Conservation (phyloP, 2,113 vertebrate genomes). For the Ramphastos sulfuratus region DNA sequence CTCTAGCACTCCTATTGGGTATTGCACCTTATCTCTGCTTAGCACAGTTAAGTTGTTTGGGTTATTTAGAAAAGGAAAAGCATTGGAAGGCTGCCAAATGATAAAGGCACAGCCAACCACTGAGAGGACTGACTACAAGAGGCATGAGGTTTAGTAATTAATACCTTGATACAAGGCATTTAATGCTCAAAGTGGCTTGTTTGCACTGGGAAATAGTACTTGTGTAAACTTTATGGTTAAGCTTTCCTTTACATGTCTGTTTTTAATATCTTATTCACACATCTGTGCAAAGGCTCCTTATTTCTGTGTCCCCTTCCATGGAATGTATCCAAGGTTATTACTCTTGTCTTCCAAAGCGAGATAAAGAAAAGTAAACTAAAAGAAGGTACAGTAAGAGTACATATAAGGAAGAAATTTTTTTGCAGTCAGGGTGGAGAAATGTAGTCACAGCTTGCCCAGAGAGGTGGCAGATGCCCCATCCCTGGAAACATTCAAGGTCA, state of each 20-base stretch:
- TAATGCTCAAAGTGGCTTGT: not conserved
- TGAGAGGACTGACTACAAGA: not conserved
- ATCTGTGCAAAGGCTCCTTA: not conserved
- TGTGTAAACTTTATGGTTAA: not conserved
- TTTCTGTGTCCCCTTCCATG: not conserved
- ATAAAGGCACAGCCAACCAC: not conserved
- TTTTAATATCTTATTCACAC: not conserved
- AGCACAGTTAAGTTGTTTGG: constrained; percentile 14
- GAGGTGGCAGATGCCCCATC: too few relatives aligned
- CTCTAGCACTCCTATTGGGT: not conserved
- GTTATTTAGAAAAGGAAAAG: not conserved
- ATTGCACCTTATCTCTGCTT: not conserved
- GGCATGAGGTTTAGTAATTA: not conserved
- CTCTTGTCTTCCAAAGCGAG: not conserved
- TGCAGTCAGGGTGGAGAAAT: not conserved
- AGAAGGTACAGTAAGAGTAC: not conserved
- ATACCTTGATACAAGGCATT: not conserved
- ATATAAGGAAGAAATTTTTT: not conserved
- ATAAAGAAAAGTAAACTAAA: not conserved
- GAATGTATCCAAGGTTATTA: not conserved
- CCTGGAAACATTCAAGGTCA: not conserved
- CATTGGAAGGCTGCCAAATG: not conserved
- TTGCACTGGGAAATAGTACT: not conserved
- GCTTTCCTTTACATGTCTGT: not conserved
- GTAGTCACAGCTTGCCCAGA: not conserved